phyloP scores from a whole-genome alignment of 2,113 vertebrate genomes.

The Tricholaema leucomelas region DNA sequence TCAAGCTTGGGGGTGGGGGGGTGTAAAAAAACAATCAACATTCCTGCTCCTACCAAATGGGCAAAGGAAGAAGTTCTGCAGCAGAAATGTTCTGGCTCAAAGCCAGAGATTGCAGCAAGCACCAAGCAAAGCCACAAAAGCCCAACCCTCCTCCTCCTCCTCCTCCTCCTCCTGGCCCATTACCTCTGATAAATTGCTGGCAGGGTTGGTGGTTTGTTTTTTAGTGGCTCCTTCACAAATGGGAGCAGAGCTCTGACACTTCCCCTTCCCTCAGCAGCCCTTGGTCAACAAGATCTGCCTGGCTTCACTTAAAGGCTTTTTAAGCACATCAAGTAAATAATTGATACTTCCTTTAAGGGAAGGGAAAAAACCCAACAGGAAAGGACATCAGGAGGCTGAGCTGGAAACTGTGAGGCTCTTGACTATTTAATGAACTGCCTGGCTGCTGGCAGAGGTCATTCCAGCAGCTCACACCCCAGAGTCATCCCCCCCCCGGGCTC shows the following conservation, averaged over 20 bases:
- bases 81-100: not conserved
- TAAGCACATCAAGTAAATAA: not conserved
- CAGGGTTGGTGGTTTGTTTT: fast-evolving
- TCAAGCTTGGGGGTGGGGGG: not conserved
- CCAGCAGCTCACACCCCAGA: slow-evolving; percentile 25
- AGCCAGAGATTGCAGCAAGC: not conserved
- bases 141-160: not conserved
- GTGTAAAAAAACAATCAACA: not conserved
- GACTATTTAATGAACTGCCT: not conserved
- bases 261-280: not conserved
- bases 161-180: not conserved
- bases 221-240: not conserved
- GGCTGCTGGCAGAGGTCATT: slow-evolving; percentile 14
- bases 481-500: fast-evolving
- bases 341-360: slow-evolving; percentile 15
- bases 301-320: not conserved
- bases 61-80: not conserved
- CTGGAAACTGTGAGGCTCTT: not conserved
- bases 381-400: not conserved
- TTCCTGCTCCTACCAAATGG: too few relatives aligned
- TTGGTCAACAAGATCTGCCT: not conserved
- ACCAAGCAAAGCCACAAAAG: not conserved
- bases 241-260: not conserved
- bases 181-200: not conserved
- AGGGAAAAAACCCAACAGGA: not conserved